Evolutionary conservation across 2,797 vertebrate species (phyloP), one percentile per base, ranked within the genome.

Genomic region (Cyclopterus lumpus): DNA sequence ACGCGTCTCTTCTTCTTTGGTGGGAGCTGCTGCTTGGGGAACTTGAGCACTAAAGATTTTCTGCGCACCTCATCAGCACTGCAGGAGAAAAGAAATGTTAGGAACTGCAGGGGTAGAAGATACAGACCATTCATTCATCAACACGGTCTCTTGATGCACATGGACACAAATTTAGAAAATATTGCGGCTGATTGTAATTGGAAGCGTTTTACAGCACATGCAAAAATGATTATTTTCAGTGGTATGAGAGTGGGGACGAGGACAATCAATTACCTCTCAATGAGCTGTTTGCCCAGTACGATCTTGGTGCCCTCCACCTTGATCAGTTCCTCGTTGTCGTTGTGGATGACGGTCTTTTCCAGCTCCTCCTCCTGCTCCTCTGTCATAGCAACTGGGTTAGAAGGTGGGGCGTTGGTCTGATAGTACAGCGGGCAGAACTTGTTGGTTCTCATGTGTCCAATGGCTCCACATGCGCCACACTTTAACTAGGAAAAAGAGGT

Each of bases 281-380:
- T 99, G 63, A 99, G 94, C 84, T 99, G 98, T 86, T 99, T 99
- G 64, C 98, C 98, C 68, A 99, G 92, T 20, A 99, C 97, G 18
- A 99, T 99, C 91, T 99, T 99, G 4, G 98, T 99, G 65, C 98
- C 98, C 90, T 99, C 98, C 67, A 99, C 98, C 91, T 99, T 99
- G 89, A 99, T 99, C 63, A 99, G 96, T 73, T 99, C 98, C 89
- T 99, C 98, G 1, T 99, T 99, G 78, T 99, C 98, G 24, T 99
- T 99, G 89, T 96, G 97, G 87, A 99, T 99, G 20, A 99, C 97
- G 0, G 97, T 99, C 92, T 99, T 99, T 87, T 99, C 98, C 76
- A 99, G 94, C 92, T 99, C 97, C 76, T 99, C 98, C 82, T 99
- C 98, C 88, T 99, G 98, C 85, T 99, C 98, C 83, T 99, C 98